Conservation (phyloP, 1,140 invertebrate species). For the Leguminivora glycinivorella region DNA sequence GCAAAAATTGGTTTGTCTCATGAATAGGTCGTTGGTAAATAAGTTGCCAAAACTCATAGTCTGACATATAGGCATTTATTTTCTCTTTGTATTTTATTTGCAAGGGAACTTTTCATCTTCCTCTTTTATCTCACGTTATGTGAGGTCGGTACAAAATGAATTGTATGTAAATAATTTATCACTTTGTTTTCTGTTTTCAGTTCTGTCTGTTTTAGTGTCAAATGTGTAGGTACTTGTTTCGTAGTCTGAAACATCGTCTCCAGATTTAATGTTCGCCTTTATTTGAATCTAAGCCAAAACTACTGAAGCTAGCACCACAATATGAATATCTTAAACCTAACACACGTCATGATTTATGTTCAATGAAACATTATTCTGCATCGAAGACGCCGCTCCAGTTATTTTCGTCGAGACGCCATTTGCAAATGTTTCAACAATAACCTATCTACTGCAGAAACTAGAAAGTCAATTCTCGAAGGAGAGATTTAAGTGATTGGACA, state of each 20-base stretch:
- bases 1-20: too few relatives aligned
- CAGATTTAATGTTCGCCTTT: neutral
- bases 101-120: too few relatives aligned
- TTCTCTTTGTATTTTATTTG: too few relatives aligned
- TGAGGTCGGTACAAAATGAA: too few relatives aligned
- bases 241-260: neutral
- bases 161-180: too few relatives aligned
- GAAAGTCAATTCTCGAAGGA: neutral
- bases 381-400: neutral
- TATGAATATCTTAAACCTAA: slow-evolving; percentile 12
- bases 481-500: neutral
- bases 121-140: too few relatives aligned
- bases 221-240: too few relatives aligned
- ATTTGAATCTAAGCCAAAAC: slow-evolving; percentile 10
- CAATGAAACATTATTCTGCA: slow-evolving; percentile 17
- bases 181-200: too few relatives aligned
- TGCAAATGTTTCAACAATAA: slow-evolving; percentile 9
- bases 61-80: too few relatives aligned
- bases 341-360: slow-evolving; percentile 16
- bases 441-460: neutral
- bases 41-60: too few relatives aligned
- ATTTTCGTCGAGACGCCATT: slow-evolving; percentile 12
- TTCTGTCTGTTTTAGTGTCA: too few relatives aligned
- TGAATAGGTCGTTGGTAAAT: too few relatives aligned
- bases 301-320: slow-evolving; percentile 1